phyloP scores from a whole-genome alignment of 2,888 invertebrate species.

The Lasioglossum pauxillum region DNA sequence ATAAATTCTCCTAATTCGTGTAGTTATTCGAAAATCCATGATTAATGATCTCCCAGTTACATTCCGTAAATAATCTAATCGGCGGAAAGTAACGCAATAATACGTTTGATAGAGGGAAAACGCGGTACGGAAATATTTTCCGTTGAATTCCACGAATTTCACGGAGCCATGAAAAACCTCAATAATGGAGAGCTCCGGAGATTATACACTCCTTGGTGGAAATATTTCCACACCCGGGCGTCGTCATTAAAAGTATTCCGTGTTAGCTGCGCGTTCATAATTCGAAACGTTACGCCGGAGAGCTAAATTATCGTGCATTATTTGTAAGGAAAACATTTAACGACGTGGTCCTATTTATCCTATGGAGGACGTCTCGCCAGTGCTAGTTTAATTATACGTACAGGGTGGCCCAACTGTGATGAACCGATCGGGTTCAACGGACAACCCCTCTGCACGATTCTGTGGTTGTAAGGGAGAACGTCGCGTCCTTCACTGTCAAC shows the following conservation, averaged over 20 bases:
- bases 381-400: slow-evolving; percentile 37
- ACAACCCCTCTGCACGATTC: too few relatives aligned
- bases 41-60: neutral
- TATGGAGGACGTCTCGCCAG: slow-evolving; percentile 2
- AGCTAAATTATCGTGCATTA: slow-evolving; percentile 53
- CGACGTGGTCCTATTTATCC: slow-evolving; percentile 41
- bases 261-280: slow-evolving; percentile 26
- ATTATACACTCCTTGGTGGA: neutral
- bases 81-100: neutral
- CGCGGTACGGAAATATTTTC: neutral
- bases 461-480: too few relatives aligned
- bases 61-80: neutral
- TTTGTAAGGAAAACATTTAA: slow-evolving; percentile 39
- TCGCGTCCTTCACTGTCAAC: too few relatives aligned
- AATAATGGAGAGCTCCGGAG: slow-evolving; percentile 25
- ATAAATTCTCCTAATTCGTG: neutral
- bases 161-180: neutral
- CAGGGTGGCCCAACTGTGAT: neutral
- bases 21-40: neutral
- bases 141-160: slow-evolving; percentile 7
- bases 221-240: slow-evolving; percentile 2
- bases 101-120: neutral
- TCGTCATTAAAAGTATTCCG: slow-evolving; percentile 52
- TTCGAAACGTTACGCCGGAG: slow-evolving; percentile 32
- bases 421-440: neutral